Percentiles rank a stretch among this genome's conserved stretches.
Conservation (phyloP, 2,888 invertebrate species). For the Nasonia oneida region DNA sequence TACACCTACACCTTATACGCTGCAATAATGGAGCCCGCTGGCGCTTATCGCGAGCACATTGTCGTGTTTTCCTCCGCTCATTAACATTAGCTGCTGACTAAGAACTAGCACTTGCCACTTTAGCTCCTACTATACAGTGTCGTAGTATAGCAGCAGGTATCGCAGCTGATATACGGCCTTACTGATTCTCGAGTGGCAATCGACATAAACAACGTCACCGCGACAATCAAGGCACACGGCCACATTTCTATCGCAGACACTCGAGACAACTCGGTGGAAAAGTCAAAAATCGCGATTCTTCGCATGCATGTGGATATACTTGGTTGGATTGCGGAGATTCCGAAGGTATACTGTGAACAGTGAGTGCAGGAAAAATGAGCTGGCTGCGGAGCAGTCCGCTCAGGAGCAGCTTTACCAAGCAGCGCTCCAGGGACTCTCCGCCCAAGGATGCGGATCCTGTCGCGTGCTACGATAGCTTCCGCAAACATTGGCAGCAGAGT, state of each 20-base stretch:
- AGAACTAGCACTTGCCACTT: neutral
- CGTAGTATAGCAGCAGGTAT: slow-evolving; percentile 11
- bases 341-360: neutral
- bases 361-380: slow-evolving; percentile 81
- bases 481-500: slow-evolving; percentile 96
- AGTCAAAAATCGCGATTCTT: neutral
- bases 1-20: neutral
- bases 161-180: neutral
- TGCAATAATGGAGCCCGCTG: slow-evolving; percentile 14
- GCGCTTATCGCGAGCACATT: slow-evolving; percentile 28
- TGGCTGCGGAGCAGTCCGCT: slow-evolving; percentile 85
- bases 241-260: neutral
- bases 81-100: slow-evolving; percentile 4
- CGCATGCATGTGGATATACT: neutral
- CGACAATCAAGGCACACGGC: neutral
- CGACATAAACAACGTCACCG: slow-evolving; percentile 55
- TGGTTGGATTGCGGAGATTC: neutral
- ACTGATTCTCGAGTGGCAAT: slow-evolving; percentile 21
- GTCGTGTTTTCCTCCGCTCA: slow-evolving; percentile 10
- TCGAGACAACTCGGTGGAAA: slow-evolving; percentile 1
- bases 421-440: slow-evolving; percentile 84
- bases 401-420: slow-evolving; percentile 81
- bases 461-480: slow-evolving; percentile 95
- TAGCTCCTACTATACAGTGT: neutral
- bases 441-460: slow-evolving; percentile 89